A percentile compares a stretch with the other conserved stretches of the same genome.
Conservation (phyloP, 1,140 invertebrate species). For the Drosophila serrata region DNA sequence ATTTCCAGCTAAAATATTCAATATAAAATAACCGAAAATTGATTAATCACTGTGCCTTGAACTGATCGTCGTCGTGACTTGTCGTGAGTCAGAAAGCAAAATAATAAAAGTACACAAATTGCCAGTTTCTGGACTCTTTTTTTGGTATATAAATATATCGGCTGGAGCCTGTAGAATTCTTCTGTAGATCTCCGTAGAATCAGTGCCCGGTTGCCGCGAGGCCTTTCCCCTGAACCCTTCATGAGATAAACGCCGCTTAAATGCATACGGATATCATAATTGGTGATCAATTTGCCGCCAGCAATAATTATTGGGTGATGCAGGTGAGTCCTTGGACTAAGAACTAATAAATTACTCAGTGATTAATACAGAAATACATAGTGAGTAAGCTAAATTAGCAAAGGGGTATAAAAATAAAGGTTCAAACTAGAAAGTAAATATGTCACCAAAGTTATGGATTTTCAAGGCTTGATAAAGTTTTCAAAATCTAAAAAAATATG, state of each 20-base stretch:
- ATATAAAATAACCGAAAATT: slow-evolving; percentile 39
- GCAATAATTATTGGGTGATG: slow-evolving; percentile 85
- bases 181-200: slow-evolving; percentile 6
- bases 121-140: slow-evolving; percentile 8
- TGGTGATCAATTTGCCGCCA: slow-evolving; percentile 84
- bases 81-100: slow-evolving; percentile 47
- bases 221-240: slow-evolving; percentile 39
- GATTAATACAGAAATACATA: background rate
- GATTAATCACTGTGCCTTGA: slow-evolving; percentile 64
- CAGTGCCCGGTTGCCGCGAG: slow-evolving; percentile 17
- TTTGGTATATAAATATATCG: too few relatives aligned
- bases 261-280: slow-evolving; percentile 86
- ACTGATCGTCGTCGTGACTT: slow-evolving; percentile 64
- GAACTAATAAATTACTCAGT: background rate
- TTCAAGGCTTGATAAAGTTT: background rate
- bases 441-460: background rate
- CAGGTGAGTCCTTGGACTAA: slow-evolving; percentile 68
- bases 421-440: background rate
- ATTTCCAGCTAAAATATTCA: slow-evolving; percentile 51
- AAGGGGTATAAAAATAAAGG: background rate
- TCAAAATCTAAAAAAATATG: background rate
- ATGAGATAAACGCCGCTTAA: slow-evolving; percentile 76
- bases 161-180: slow-evolving; percentile 13
- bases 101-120: slow-evolving; percentile 35
- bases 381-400: background rate